phyloP scores from a whole-genome alignment of 2,113 vertebrate genomes.

The Rhinopomastus cyanomelas region DNA sequence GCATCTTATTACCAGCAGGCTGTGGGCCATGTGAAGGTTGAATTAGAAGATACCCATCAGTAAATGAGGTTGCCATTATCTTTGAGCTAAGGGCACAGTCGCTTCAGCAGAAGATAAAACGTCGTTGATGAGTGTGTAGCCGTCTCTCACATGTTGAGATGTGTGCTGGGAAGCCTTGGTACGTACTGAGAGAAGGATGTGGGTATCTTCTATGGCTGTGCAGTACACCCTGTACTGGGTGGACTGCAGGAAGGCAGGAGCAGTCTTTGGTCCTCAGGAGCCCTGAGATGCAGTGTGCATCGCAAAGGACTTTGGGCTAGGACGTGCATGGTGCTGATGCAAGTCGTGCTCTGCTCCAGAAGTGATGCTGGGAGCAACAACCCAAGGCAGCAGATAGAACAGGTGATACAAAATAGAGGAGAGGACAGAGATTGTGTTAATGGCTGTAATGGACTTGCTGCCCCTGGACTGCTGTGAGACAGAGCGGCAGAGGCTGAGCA shows the following conservation, averaged over 20 bases:
- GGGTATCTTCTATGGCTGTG: background rate
- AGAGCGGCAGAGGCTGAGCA: background rate
- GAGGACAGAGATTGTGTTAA: background rate
- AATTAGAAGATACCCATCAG: background rate
- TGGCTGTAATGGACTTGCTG: background rate
- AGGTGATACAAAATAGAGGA: background rate
- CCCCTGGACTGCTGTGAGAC: background rate
- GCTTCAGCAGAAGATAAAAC: background rate
- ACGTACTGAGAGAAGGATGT: background rate
- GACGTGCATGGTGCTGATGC: background rate
- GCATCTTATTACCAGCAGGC: background rate
- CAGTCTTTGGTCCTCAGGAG: background rate
- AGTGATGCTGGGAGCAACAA: background rate
- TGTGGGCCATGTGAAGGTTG: background rate
- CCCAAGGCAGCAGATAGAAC: background rate
- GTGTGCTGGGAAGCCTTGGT: background rate
- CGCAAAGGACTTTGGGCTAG: rapidly evolving
- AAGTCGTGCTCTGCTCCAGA: background rate
- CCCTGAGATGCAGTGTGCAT: rapidly evolving
- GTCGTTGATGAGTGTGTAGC: rapidly evolving
- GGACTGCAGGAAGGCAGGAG: background rate
- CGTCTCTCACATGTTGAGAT: background rate
- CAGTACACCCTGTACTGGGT: background rate
- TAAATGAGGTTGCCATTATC: background rate
- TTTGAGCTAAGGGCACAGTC: background rate